Conservation (phyloP, 2,888 invertebrate species). For the Cantharis lateralis region DNA sequence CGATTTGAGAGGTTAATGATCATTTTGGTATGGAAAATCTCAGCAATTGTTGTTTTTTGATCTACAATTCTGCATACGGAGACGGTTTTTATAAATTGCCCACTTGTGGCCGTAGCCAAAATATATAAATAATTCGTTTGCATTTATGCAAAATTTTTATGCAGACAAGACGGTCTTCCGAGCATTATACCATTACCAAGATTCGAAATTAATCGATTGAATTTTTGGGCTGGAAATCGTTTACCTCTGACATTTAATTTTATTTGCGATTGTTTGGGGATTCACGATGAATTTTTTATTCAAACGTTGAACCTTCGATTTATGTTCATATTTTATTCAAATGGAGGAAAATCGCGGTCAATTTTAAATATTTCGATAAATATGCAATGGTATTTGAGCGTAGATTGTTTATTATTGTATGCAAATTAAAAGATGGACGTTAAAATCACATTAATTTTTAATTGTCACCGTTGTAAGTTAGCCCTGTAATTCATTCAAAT, state of each 20-base stretch:
- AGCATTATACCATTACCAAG: too few relatives aligned
- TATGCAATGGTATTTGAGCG: neutral
- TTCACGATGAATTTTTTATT: neutral
- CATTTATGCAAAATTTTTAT: neutral
- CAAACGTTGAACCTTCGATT: neutral
- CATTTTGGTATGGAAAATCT: neutral
- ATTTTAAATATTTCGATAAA: neutral
- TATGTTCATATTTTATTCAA: neutral
- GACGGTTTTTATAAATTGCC: neutral
- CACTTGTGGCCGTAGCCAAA: neutral
- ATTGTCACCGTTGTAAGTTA: neutral
- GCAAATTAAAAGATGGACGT: neutral
- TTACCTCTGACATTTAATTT: neutral
- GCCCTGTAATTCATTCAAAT: neutral
- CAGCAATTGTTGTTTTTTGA: neutral
- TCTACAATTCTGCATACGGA: neutral
- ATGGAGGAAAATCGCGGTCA: neutral
- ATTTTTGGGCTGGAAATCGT: neutral
- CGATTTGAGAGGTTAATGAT: neutral
- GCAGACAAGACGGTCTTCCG: neutral
- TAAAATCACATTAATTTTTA: neutral
- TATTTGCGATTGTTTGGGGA: neutral
- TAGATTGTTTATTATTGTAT: neutral
- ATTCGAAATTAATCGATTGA: too few relatives aligned
- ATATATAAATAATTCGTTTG: neutral